Base-by-base conservation (phyloP, 2,888 invertebrate genomes). In the Plagodis dolabraria region DNA sequence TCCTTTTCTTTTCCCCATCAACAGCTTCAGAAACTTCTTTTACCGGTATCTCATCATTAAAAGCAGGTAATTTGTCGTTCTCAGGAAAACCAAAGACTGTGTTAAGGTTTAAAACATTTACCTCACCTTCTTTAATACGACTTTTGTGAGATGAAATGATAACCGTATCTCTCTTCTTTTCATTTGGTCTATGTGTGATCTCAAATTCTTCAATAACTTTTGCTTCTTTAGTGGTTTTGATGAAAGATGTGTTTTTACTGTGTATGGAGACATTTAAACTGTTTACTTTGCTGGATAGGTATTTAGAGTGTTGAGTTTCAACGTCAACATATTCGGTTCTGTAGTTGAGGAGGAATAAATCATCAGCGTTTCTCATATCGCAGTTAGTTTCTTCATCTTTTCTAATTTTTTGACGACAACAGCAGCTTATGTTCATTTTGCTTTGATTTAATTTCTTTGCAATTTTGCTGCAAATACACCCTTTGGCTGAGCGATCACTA, bases 391-490 rank as follows among this genome's bases (percentile, higher is more conserved):
- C 80, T 70, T 77, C 71, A 40, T 81, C 75, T 36, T 66, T 68
- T 53, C 71, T 75, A 6, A 45, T 43, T n/a, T 64, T 47, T 22
- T 61, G 64, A 7, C 64, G 47, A 61, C 79, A 80, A 48, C 84
- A 85, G 6, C 69, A 71, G 0, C 65, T 68, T 7, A 67, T 63
- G 7, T 60, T 70, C 11, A 43, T 43, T 6, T 43, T n/a, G 11
- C 60, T 33, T 70, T 60, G 33, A 8, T 80, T 82, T 5, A 87
- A 59, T 69, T 73, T 81, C 6, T 72, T 75, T 7, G 83, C 85
- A 9, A 87, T 59, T 6, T 72, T 69, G 46, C 72, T 85, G 49
- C 87, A 88, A 64, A 86, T 61, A 49, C 87, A 87, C 10, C 69
- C 74, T 12, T 57, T 34, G 34, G 40, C 53, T 33, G 47, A 33